These are phyloP conservation scores for Eretmochelys imbricata DNA, from an alignment of 2,113 vertebrate genomes.

Conservation along the genomic window DNA sequence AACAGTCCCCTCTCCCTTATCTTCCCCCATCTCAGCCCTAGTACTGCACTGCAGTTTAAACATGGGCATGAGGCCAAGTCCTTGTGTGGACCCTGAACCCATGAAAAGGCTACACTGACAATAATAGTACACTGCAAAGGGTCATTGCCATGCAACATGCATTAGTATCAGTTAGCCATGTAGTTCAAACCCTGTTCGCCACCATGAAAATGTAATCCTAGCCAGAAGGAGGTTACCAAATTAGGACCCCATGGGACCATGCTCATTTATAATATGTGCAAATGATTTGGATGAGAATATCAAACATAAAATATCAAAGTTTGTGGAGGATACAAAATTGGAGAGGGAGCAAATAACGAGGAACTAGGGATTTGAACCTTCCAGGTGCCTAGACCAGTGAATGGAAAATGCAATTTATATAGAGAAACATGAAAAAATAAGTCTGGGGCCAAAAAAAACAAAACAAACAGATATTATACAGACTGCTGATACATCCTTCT, in stretches of 20 bases:
- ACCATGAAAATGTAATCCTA: constrained; percentile 49
- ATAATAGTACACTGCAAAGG: background rate
- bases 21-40: background rate
- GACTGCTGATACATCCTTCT: constrained; percentile 64
- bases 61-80: background rate
- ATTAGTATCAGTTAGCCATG: constrained; percentile 28
- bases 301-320: constrained; percentile 30
- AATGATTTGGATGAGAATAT: constrained; percentile 62
- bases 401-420: constrained; percentile 76
- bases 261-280: constrained; percentile 68
- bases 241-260: constrained; percentile 56
- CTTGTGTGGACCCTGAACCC: background rate
- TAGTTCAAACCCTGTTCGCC: background rate
- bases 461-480: constrained; percentile 69
- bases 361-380: constrained; percentile 73
- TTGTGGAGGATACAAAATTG: constrained; percentile 54
- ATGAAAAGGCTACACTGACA: background rate
- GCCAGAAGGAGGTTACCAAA: constrained; percentile 43
- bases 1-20: background rate
- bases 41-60: background rate
- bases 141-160: background rate
- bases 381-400: constrained; percentile 54
- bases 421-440: constrained; percentile 77
- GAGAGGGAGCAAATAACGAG: constrained; percentile 72
- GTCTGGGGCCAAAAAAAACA: constrained; percentile 52